Conservation (phyloP, 2,113 vertebrate species). For the Verasper variegatus region DNA sequence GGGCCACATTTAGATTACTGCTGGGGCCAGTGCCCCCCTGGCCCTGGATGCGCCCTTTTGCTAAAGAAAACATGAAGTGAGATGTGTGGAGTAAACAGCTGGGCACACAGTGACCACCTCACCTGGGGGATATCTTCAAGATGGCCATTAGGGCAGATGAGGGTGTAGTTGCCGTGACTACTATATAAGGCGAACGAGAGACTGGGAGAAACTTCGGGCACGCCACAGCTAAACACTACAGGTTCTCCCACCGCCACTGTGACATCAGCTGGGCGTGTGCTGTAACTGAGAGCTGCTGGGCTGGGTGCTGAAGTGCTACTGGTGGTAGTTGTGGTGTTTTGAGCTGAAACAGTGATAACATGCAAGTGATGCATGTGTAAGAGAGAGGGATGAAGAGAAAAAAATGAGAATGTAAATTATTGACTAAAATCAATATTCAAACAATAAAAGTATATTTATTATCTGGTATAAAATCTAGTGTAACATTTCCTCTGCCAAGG, state of each 20-base stretch:
- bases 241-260: constrained; percentile 62
- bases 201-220: neutral
- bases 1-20: too few species aligned
- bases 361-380: neutral
- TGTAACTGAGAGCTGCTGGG: constrained; percentile 14
- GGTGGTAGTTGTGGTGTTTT: neutral
- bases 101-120: neutral
- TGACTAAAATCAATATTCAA: too few species aligned
- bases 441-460: too few species aligned
- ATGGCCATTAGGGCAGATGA: constrained; percentile 64
- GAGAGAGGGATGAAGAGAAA: neutral
- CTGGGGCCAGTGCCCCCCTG: too few species aligned
- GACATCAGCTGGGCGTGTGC: constrained; percentile 47
- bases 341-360: constrained; percentile 33
- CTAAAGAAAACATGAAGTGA: too few species aligned
- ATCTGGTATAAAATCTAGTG: too few species aligned
- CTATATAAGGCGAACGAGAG: constrained; percentile 62
- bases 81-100: neutral
- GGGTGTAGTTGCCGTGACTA: constrained; percentile 49
- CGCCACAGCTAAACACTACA: constrained; percentile 72
- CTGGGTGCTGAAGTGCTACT: neutral
- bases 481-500: too few species aligned
- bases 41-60: too few species aligned
- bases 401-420: too few species aligned
- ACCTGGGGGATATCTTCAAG: constrained; percentile 66